Conservation (phyloP, 2,797 vertebrate genomes). For the Myioborus melanocephalus region DNA sequence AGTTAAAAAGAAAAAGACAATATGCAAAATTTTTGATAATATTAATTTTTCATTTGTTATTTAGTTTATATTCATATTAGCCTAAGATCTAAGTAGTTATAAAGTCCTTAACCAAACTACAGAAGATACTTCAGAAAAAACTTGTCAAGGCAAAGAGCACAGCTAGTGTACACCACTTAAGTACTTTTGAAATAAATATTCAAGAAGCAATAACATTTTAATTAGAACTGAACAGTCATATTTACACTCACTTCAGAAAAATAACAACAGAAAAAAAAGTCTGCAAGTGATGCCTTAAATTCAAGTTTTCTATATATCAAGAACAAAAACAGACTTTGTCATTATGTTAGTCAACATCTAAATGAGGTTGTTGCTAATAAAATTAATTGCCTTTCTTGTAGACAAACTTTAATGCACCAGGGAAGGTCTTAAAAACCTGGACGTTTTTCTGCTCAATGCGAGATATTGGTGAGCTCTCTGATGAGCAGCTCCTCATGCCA, state of each 20-base stretch:
- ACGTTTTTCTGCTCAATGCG: neutral
- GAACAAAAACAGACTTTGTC: neutral
- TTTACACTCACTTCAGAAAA: neutral
- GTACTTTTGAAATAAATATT: neutral
- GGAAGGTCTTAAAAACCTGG: neutral
- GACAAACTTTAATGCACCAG: neutral
- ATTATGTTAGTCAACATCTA: neutral
- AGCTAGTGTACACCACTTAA: neutral
- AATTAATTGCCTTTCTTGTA: neutral
- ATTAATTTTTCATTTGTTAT: neutral
- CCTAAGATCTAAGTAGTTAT: neutral
- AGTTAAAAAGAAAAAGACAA: neutral
- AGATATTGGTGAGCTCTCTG: neutral
- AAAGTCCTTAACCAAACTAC: neutral
- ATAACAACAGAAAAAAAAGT: neutral
- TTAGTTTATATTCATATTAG: neutral
- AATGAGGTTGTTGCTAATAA: neutral
- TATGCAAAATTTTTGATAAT: neutral
- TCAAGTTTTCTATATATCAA: neutral
- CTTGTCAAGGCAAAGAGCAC: neutral
- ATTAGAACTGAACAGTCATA: neutral
- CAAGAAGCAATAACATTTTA: neutral
- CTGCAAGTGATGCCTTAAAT: neutral
- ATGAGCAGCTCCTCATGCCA: neutral
- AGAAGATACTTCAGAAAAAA: neutral